Evolutionary conservation across 2,113 vertebrate species (phyloP), one percentile per base, ranked within the genome.

Genomic region (Urocitellus parryii): DNA sequence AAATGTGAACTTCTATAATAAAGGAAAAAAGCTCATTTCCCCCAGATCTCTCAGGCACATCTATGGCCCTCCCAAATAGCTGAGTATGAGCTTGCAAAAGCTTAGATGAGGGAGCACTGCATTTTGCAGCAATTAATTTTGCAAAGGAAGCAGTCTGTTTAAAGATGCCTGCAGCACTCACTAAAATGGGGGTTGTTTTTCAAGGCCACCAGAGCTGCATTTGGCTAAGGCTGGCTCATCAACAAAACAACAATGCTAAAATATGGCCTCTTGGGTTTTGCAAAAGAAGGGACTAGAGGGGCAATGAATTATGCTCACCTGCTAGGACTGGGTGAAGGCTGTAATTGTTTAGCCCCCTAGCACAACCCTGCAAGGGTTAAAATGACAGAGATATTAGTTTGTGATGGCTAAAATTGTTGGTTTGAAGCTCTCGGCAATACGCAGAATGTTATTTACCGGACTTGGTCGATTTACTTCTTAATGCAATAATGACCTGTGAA

Each of bases 401-500:
- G 96, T 89, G 90, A 97, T 96, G 97, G 98, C 98, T 97, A 98
- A 98, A 97, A 98, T 98, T 98, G 98, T 98, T 98, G 98, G 98
- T 98, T 98, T 98, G 98, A 97, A 98, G 98, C 98, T 98, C 98
- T 98, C 96, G 98, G 98, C 98, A 97, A 99, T 98, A 98, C 96
- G 24, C 97, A 98, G 98, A 98, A 97, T 99, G 98, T 99, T 99
- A 99, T 99, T 99, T 99, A 99, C 98, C 98, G 98, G 98, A 99
- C 98, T 98, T 98, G 99, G 98, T 99, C 98, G 98, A 99, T 99
- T 99, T 99, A 98, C 98, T 99, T 99, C 98, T 99, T 99, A 99
- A 99, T 99, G 98, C 99, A 99, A 98, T 99, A 99, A 99, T 99
- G 99, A 99, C 98, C 98, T 99, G 98, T 98, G 98, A 99, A 99